Evolutionary conservation across 2,113 vertebrate genomes (phyloP).

Genomic region (Crotalus tigris): DNA sequence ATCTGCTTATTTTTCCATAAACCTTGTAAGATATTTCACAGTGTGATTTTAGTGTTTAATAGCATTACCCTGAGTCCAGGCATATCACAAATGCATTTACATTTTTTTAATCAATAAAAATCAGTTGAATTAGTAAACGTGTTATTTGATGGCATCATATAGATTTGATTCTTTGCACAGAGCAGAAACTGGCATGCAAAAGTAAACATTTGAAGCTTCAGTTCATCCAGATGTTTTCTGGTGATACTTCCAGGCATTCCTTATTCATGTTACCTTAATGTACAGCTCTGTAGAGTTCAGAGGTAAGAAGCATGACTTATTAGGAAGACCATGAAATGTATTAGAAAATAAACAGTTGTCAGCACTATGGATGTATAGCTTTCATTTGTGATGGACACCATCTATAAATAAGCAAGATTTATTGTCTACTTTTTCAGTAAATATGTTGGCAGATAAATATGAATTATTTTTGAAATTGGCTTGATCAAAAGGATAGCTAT

Average conservation of each 20-base stretch:
- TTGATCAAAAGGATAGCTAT: background rate
- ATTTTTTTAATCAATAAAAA: background rate
- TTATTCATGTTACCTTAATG: background rate
- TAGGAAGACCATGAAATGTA: conserved; percentile 39
- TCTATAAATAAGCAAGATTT: conserved; percentile 22
- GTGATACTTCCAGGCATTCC: background rate
- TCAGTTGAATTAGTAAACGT: background rate
- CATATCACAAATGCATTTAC: background rate
- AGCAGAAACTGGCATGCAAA: background rate
- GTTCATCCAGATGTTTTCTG: background rate
- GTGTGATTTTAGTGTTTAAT: background rate
- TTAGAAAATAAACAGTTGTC: conserved; percentile 28
- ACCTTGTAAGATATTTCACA: background rate
- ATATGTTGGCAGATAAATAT: background rate
- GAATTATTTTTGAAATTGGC: background rate
- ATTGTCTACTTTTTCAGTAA: background rate
- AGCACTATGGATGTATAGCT: conserved; percentile 54
- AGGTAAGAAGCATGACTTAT: conserved; percentile 51
- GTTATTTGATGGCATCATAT: background rate
- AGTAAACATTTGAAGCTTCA: background rate
- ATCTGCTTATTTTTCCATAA: background rate
- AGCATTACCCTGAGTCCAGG: background rate
- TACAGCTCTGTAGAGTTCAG: conserved; percentile 20
- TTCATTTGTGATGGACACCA: conserved; percentile 36
- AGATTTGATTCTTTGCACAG: background rate